Evolutionary conservation across 2,797 vertebrate genomes (phyloP), one percentile per base, ranked within the genome.

Genomic region (Halcyon chelicuti): DNA sequence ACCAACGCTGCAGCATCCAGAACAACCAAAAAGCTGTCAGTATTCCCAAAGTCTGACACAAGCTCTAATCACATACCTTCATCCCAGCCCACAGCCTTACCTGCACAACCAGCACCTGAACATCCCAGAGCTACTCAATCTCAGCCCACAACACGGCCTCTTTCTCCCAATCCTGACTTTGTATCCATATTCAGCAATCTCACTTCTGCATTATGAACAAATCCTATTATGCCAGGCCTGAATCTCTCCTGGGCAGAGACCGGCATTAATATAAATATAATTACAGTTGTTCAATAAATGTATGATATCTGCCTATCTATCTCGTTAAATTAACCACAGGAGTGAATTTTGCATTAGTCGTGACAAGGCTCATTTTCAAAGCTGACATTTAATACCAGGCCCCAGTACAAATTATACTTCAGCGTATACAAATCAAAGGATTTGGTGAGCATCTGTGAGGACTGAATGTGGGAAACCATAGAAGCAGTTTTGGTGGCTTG

Each of bases 301-400:
- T 51, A 84, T 75, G 74, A 72, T 67, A 67, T 92, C 93, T 94
- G 47, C 84, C 0, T 0, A 87, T 86, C 78, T 84, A 90, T 81
- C 72, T 96, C 1, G 0, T 84, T 96, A 92, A 90, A 85, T 95
- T 95, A 88, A 82, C 90, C 67, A 88, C 80, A 62, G 80, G 74
- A 93, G 60, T 57, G 80, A 86, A 74, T 95, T 96, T 93, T 89
- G 44, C 81, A 92, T 95, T 93, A 89, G 61, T 82, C 21, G 6
- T 85, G 90, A 95, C 79, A 93, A 88, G 67, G 63, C 49, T 77
- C 61, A 57, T 96, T 95, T 94, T 94, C 77, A 88, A 86, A 82
- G 63, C 57, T 88, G 96, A 73, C 63, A 86, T 93, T 94, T 86
- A 90, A 84, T 90, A 89, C 33, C 17, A 85, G 49, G 11, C 46